These are phyloP conservation scores for Corbicula japonica DNA, from an alignment of 2,888 invertebrate species.

Conservation along the genomic window DNA sequence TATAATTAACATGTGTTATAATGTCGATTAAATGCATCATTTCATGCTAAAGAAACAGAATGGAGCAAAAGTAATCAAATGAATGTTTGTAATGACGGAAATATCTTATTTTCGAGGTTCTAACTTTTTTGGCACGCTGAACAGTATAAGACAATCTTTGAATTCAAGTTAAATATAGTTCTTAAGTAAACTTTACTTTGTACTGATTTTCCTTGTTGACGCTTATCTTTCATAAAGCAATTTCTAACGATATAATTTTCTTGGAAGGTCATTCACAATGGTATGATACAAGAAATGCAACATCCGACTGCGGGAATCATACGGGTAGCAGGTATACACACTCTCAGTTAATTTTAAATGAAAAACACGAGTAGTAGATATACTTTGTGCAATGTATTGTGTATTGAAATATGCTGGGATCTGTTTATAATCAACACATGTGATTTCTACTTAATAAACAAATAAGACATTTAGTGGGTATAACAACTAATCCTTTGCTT, in stretches of 20 bases:
- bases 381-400: not conserved
- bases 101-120: not conserved
- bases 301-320: slow-evolving; percentile 91
- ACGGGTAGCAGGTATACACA: slow-evolving; percentile 88
- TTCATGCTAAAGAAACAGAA: too few species aligned
- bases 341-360: slow-evolving; percentile 84
- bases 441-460: not conserved
- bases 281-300: slow-evolving; percentile 83
- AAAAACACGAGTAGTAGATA: slow-evolving; percentile 88
- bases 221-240: not conserved
- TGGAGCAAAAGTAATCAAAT: too few species aligned
- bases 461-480: not conserved
- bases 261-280: slow-evolving; percentile 83
- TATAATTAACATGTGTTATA: too few species aligned
- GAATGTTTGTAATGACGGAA: not conserved
- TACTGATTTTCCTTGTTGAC: not conserved
- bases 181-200: not conserved
- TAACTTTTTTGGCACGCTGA: not conserved
- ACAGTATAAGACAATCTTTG: not conserved
- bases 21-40: too few species aligned
- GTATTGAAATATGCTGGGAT: not conserved
- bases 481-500: not conserved
- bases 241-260: too few species aligned
- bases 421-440: not conserved
- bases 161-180: not conserved